Evolutionary conservation across 37 sponge, comb jelly and placozoan species (phyloP).

Genomic region (Beroe ovata): DNA sequence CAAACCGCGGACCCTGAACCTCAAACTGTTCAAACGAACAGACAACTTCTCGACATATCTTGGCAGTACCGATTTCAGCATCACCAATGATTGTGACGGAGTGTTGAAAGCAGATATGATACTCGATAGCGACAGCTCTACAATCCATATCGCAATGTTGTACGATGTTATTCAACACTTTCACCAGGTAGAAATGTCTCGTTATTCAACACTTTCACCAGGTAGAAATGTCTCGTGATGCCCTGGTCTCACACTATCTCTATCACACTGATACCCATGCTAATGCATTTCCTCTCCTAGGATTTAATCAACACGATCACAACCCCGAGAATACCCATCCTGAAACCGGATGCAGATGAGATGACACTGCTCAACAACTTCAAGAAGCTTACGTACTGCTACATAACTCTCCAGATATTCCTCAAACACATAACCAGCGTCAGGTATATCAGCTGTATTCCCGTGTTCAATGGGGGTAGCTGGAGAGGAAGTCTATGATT

Average conservation of each 20-base stretch:
- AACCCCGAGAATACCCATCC: constrained; percentile 33
- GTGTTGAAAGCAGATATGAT: constrained; percentile 42
- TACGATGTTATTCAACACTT: constrained; percentile 49
- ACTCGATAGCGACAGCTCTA: constrained; percentile 16
- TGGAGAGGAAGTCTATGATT: too few species aligned
- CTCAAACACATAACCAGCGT: constrained; percentile 30
- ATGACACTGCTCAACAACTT: constrained; percentile 37
- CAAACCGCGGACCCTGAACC: background rate
- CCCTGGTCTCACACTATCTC: background rate
- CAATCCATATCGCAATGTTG: constrained; percentile 7
- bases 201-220: constrained; percentile 3
- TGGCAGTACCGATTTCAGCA: constrained; percentile 19
- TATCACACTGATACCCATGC: too few species aligned
- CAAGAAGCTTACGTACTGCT: constrained; percentile 42
- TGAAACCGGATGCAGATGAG: constrained; percentile 60
- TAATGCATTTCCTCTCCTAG: too few species aligned
- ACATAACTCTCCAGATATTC: constrained; percentile 54
- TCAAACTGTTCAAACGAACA: constrained; percentile 23
- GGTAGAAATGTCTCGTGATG: background rate
- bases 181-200: constrained; percentile 19
- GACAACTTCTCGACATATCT: constrained; percentile 39
- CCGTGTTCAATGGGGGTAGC: too few species aligned
- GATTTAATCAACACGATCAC: constrained; percentile 60
- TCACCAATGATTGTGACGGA: constrained; percentile 25
- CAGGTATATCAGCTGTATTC: background rate